Conservation (phyloP, 2,888 invertebrate species). For the Lasiommata megera region DNA sequence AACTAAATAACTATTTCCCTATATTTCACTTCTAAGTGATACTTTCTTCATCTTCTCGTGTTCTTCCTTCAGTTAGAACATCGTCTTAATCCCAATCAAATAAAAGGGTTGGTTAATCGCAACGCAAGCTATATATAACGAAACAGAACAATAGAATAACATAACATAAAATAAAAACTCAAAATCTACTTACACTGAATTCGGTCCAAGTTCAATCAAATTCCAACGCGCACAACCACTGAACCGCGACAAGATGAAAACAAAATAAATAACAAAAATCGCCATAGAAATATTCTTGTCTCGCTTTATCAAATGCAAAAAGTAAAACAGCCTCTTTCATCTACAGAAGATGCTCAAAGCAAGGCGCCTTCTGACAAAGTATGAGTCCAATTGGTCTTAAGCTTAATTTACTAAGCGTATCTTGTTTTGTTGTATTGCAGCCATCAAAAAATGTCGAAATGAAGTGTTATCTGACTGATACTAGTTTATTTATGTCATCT, state of each 20-base stretch:
- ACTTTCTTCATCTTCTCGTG: no score
- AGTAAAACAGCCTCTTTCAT: neutral
- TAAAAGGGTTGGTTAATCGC: no score
- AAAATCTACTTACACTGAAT: conserved; percentile 55
- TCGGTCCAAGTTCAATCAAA: conserved; percentile 61
- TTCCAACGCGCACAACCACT: conserved; percentile 32
- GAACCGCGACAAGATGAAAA: conserved; percentile 29
- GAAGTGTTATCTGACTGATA: no score
- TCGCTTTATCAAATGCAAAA: conserved; percentile 10
- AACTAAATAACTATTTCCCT: no score
- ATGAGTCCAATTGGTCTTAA: neutral
- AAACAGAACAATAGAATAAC: conserved; percentile 3
- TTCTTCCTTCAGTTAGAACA: no score
- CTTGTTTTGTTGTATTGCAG: neutral
- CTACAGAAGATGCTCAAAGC: neutral
- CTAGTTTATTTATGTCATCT: no score
- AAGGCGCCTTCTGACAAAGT: neutral
- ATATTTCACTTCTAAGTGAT: no score
- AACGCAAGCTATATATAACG: no score
- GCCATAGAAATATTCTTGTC: conserved; percentile 26
- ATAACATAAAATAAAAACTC: conserved; percentile 11
- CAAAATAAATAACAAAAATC: conserved; percentile 26
- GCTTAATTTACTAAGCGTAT: no score
- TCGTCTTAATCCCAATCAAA: no score
- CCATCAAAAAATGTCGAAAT: no score